These are phyloP conservation scores for Melanchra persicariae DNA, from an alignment of 2,888 invertebrate species.

Conservation along the genomic window DNA sequence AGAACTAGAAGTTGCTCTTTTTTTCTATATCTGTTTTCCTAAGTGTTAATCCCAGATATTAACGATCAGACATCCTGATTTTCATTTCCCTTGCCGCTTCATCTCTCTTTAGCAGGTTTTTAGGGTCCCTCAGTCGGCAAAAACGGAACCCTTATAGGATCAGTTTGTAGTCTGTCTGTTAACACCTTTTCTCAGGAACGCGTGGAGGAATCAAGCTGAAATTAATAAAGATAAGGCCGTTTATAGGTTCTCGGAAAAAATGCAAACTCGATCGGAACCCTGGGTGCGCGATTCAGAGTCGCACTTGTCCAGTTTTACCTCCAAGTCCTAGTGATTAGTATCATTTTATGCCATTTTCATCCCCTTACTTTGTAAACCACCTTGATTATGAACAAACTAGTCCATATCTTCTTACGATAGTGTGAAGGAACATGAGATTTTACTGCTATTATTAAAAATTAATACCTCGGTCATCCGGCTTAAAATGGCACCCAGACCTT, in stretches of 20 bases:
- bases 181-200: too few relatives aligned
- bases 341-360: background rate
- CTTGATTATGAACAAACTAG: constrained; percentile 21
- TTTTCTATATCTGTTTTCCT: background rate
- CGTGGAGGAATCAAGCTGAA: too few relatives aligned
- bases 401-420: constrained; percentile 24
- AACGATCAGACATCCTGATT: background rate
- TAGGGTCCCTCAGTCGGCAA: too few relatives aligned
- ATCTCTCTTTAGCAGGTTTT: too few relatives aligned
- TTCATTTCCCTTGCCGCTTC: background rate
- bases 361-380: background rate
- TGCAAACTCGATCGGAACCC: too few relatives aligned
- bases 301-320: too few relatives aligned
- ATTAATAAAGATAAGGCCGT: too few relatives aligned
- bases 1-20: background rate
- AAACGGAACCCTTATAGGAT: too few relatives aligned
- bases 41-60: background rate
- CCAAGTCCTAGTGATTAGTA: background rate
- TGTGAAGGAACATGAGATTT: constrained; percentile 50
- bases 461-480: constrained; percentile 70
- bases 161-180: too few relatives aligned
- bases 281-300: too few relatives aligned
- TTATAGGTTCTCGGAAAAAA: too few relatives aligned
- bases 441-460: constrained; percentile 69
- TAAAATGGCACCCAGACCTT: constrained; percentile 64